Evolutionary conservation across 1,140 invertebrate species (phyloP).

Genomic region (Cecropterus lyciades): DNA sequence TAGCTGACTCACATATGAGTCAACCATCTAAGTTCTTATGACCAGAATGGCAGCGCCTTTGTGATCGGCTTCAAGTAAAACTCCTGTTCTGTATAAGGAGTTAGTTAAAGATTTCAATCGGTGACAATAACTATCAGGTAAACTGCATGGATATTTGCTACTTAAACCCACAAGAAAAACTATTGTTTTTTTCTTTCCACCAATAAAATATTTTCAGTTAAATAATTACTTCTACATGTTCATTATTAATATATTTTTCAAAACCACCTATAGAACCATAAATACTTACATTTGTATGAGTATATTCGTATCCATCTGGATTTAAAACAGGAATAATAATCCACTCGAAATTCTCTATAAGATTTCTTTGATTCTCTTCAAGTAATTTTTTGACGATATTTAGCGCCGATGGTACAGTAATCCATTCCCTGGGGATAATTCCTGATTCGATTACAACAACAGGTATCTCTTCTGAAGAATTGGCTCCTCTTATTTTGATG

Average conservation of each 20-base stretch:
- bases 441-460: constrained; percentile 78
- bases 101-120: no score
- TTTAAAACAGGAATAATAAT: constrained; percentile 89
- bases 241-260: not conserved
- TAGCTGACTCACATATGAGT: no score
- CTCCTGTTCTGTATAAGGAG: no score
- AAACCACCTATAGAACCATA: not conserved
- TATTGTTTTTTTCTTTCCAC: no score
- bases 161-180: no score
- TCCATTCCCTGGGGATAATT: constrained; percentile 88
- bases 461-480: constrained; percentile 41
- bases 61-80: no score
- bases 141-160: no score
- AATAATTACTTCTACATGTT: no score
- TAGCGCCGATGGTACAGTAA: constrained; percentile 81
- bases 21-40: no score
- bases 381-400: constrained; percentile 83
- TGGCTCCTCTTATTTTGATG: constrained; percentile 46
- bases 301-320: constrained; percentile 92
- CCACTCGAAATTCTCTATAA: constrained; percentile 87
- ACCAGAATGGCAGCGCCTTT: no score
- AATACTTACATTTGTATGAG: constrained; percentile 85
- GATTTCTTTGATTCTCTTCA: constrained; percentile 47
- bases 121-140: no score
- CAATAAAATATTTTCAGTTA: no score